phyloP scores from a whole-genome alignment of 2,888 invertebrate genomes.

The Mactromeris polynyma region DNA sequence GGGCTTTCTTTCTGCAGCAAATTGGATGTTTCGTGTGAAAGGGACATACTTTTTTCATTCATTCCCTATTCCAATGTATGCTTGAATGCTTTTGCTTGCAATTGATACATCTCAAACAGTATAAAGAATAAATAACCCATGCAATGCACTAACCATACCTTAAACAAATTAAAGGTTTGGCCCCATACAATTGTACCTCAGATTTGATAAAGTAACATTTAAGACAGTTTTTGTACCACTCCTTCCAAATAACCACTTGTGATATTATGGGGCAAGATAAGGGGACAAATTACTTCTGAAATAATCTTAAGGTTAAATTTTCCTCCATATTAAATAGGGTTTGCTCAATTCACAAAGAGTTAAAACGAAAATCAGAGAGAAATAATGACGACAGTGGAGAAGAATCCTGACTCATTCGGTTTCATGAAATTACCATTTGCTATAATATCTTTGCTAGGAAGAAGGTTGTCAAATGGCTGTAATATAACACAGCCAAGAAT shows the following conservation, averaged over 20 bases:
- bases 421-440: not conserved
- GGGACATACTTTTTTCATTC: not conserved
- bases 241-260: not conserved
- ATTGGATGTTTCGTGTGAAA: not conserved
- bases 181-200: too few species aligned
- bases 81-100: not conserved
- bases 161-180: not conserved
- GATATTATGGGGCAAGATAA: not conserved
- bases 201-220: too few species aligned
- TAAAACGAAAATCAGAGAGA: not conserved
- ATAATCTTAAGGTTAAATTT: not conserved
- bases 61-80: not conserved
- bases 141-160: slow-evolving; percentile 7
- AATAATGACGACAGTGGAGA: not conserved
- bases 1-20: not conserved
- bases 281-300: not conserved
- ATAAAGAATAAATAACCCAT: not conserved
- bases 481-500: not conserved
- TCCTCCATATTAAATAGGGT: not conserved
- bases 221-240: too few species aligned
- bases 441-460: not conserved
- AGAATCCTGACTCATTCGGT: not conserved
- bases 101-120: not conserved
- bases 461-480: not conserved
- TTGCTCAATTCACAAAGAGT: not conserved